Base-by-base conservation (phyloP, 2,888 invertebrate species). In the Dysmachus trigonus region DNA sequence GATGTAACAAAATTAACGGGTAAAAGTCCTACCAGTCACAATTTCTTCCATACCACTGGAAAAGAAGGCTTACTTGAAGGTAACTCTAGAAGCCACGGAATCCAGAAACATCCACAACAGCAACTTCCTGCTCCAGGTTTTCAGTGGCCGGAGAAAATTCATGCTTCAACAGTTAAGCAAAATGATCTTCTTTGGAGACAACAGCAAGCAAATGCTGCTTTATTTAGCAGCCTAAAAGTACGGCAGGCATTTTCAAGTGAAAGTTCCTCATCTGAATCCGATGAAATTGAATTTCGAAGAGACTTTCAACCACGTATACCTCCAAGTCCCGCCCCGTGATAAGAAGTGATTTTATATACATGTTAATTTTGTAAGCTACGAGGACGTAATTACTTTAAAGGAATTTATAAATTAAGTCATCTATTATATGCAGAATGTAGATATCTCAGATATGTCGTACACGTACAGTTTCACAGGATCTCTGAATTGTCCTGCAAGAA, bases 131-230 rank as follows among this genome's bases (percentile, higher is more conserved):
- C 86, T 5, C 85, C 88, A 10, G 91, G 90, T 83, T 92, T 92
- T 88, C 92, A 92, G 73, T 93, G 92, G 92, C 92, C 92, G 0
- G 92, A 93, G 89, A 91, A 92, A 89, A 92, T 93, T 86, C 92
- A 91, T 86, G 92, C 90, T 4, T 91, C 92, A 3, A 90, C 91
- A 1, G 91, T 92, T 35, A 91, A 92, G 88, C 92, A 92, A 87
- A 92, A 92, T 87, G 92, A 92, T 86, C 86, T 91, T 87, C 89
- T 92, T n/a, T 90, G 90, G 89, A 90, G 91, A 86, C 90, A 90
- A n/a, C 91, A 91, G 82, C 90, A 90, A 71, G 84, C 85, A 79
- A 87, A 87, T 86, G 86, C 83, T 22, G 83, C 88, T 13, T 72
- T 87, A 38, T 88, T 88, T 41, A 88, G 88, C 38, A 88, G 85